These are phyloP conservation scores for Eumeta japonica DNA, from an alignment of 1,140 invertebrate genomes.

Conservation along the genomic window DNA sequence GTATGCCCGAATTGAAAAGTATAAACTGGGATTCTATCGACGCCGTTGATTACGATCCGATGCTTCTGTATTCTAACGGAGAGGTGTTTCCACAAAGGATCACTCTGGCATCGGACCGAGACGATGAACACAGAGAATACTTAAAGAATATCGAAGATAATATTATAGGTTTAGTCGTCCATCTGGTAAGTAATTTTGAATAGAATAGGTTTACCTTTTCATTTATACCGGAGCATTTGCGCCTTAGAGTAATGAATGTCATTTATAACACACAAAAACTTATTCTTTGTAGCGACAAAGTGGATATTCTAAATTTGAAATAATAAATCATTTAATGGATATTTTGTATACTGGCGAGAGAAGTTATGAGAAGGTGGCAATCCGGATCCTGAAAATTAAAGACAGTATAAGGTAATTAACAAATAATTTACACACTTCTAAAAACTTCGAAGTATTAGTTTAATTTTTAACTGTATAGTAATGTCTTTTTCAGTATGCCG, in stretches of 20 bases:
- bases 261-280: too few relatives aligned
- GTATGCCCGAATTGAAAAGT: slow-evolving; percentile 25
- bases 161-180: slow-evolving; percentile 23
- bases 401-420: too few relatives aligned
- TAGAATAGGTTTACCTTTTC: not conserved
- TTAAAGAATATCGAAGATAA: slow-evolving; percentile 39
- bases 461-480: too few relatives aligned
- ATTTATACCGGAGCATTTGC: too few relatives aligned
- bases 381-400: too few relatives aligned
- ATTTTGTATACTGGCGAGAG: slow-evolving; percentile 30
- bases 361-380: slow-evolving; percentile 35
- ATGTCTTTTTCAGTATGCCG: slow-evolving; percentile 34
- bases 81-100: slow-evolving; percentile 28
- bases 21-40: slow-evolving; percentile 29
- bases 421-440: too few relatives aligned
- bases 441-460: too few relatives aligned
- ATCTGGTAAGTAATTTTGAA: slow-evolving; percentile 40
- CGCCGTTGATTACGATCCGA: slow-evolving; percentile 31
- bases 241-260: too few relatives aligned
- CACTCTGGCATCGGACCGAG: slow-evolving; percentile 5
- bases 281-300: slow-evolving; percentile 36
- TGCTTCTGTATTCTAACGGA: slow-evolving; percentile 44
- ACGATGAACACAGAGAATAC: slow-evolving; percentile 19
- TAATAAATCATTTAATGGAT: slow-evolving; percentile 40
- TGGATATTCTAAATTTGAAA: slow-evolving; percentile 36